phyloP scores from a whole-genome alignment of 2,888 invertebrate genomes.

The Apodemia hepburni region DNA sequence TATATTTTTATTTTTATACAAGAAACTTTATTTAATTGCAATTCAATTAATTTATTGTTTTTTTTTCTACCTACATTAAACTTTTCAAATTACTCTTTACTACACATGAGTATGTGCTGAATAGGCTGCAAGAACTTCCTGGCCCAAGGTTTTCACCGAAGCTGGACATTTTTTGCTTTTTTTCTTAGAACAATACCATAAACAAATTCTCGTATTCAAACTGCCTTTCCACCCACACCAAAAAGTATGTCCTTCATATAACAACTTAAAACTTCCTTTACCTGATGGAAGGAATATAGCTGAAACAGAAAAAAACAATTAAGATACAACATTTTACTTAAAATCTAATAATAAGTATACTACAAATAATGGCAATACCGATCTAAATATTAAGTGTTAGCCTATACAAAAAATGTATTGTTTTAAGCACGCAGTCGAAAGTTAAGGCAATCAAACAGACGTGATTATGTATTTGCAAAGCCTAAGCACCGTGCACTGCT shows the following conservation, averaged over 20 bases:
- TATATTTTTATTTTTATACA: no score
- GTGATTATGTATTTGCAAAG: no score
- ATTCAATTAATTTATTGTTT: background rate
- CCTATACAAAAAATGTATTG: no score
- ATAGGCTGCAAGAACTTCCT: constrained; percentile 21
- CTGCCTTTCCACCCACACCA: constrained; percentile 34
- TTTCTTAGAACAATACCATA: constrained; percentile 44
- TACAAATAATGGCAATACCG: no score
- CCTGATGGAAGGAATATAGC: constrained; percentile 34
- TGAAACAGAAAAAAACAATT: constrained; percentile 18
- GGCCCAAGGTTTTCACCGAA: constrained; percentile 34
- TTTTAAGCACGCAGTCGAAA: no score
- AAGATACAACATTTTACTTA: background rate
- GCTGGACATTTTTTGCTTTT: constrained; percentile 37
- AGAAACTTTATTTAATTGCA: background rate
- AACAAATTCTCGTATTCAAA: constrained; percentile 25
- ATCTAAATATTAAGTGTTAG: no score
- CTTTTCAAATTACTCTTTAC: background rate
- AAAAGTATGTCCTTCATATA: constrained; percentile 32
- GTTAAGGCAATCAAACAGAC: no score
- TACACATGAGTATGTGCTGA: constrained; percentile 29
- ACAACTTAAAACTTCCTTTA: constrained; percentile 34
- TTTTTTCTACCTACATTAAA: background rate
- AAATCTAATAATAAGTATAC: no score
- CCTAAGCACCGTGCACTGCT: no score